phyloP scores from a whole-genome alignment of 2,113 vertebrate species.

The Abramis brama region DNA sequence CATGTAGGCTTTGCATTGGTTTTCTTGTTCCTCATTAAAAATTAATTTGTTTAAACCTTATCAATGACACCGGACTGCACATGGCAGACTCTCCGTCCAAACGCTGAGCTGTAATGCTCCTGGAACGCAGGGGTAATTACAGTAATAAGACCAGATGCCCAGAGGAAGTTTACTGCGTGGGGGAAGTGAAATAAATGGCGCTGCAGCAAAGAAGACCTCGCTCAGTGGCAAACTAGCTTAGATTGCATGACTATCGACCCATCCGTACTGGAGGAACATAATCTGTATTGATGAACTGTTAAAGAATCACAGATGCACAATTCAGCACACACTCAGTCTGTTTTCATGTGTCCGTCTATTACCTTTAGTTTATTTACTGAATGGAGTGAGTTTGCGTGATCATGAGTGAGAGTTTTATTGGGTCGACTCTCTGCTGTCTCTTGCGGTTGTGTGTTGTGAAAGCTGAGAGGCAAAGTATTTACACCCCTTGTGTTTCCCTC shows the following conservation, averaged over 20 bases:
- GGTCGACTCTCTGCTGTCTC: background rate
- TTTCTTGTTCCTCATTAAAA: background rate
- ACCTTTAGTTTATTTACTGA: conserved; percentile 28
- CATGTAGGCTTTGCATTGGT: background rate
- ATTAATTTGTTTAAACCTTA: background rate
- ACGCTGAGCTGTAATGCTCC: background rate
- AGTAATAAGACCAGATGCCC: conserved; percentile 27
- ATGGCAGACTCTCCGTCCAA: background rate
- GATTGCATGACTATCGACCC: conserved; percentile 68
- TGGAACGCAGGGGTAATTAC: conserved; percentile 37
- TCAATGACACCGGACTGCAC: background rate
- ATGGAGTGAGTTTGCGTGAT: background rate
- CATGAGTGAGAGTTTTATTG: background rate
- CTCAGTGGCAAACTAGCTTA: conserved; percentile 69
- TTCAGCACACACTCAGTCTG: background rate
- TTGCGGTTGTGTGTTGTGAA: background rate
- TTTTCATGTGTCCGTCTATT: background rate
- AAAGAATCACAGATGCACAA: conserved; percentile 52
- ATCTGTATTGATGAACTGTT: conserved; percentile 66
- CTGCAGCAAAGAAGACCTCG: conserved; percentile 66
- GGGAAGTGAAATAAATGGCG: conserved; percentile 62
- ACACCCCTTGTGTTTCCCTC: background rate
- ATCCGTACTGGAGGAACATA: conserved; percentile 60
- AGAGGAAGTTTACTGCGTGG: background rate
- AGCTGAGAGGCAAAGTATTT: background rate